Evolutionary conservation across 2,113 vertebrate genomes (phyloP).

Genomic region (Mellivora capensis): DNA sequence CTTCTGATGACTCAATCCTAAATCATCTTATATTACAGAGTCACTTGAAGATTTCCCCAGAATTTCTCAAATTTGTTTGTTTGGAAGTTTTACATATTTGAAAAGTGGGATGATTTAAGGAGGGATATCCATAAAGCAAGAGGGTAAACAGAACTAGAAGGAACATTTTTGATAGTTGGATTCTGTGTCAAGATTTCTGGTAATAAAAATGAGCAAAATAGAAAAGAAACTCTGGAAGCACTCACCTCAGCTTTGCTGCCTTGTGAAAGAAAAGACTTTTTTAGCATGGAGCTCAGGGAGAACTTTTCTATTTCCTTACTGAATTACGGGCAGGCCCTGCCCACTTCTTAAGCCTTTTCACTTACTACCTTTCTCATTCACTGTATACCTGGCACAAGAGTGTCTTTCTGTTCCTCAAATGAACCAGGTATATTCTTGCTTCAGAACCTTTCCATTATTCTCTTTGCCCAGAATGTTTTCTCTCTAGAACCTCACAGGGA

Average conservation of each 20-base stretch:
- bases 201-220: neutral
- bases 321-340: fast-evolving
- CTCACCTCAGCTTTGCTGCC: neutral
- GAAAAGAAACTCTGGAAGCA: neutral
- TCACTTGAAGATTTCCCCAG: neutral
- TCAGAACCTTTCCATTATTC: neutral
- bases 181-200: neutral
- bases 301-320: neutral
- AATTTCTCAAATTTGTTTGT: neutral
- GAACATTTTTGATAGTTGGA: neutral
- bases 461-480: neutral
- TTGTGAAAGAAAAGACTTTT: neutral
- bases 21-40: neutral
- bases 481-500: neutral
- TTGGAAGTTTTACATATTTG: neutral
- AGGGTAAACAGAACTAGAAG: neutral
- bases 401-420: neutral
- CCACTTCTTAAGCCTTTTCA: neutral
- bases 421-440: neutral
- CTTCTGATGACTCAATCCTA: neutral
- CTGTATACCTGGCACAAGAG: no score
- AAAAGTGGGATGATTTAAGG: neutral
- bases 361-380: no score
- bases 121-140: neutral
- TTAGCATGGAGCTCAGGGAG: neutral